A percentile compares a stretch with the other conserved stretches of the same genome.
Evolutionary conservation across 2,888 invertebrate species (phyloP).

Genomic region (Allophyes oxyacanthae): DNA sequence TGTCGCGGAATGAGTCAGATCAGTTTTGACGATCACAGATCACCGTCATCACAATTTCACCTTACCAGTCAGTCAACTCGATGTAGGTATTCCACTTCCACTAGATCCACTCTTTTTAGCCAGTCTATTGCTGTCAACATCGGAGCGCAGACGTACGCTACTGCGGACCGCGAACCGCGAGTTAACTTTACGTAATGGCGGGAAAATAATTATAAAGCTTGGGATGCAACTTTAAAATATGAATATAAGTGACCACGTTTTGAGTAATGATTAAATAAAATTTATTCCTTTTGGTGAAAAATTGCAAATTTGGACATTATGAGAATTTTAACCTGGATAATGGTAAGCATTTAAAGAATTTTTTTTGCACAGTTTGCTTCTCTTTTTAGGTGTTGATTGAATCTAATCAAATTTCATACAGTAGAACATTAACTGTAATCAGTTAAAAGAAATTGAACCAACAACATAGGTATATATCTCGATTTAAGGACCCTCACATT

Average conservation of each 20-base stretch:
- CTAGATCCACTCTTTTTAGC: slow-evolving; percentile 39
- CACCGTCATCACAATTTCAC: slow-evolving; percentile 61
- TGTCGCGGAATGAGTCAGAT: slow-evolving; percentile 43
- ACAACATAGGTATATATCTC: too few species aligned
- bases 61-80: slow-evolving; percentile 59
- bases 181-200: slow-evolving; percentile 82
- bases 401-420: too few species aligned
- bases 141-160: slow-evolving; percentile 64
- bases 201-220: slow-evolving; percentile 63
- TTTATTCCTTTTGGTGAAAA: slow-evolving; percentile 53
- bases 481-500: too few species aligned
- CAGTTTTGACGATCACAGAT: slow-evolving; percentile 46
- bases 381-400: too few species aligned
- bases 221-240: slow-evolving; percentile 23
- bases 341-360: slow-evolving; percentile 60
- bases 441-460: too few species aligned
- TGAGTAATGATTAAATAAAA: slow-evolving; percentile 44
- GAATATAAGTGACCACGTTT: slow-evolving; percentile 19
- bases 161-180: slow-evolving; percentile 67
- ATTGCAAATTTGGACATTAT: slow-evolving; percentile 62
- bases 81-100: slow-evolving; percentile 39
- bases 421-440: too few species aligned
- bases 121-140: slow-evolving; percentile 72
- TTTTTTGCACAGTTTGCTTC: too few species aligned
- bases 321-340: slow-evolving; percentile 68